A percentile compares a stretch with the other conserved stretches of the same genome.
Conservation (phyloP, 2,888 invertebrate species). For the Clivina fossor region DNA sequence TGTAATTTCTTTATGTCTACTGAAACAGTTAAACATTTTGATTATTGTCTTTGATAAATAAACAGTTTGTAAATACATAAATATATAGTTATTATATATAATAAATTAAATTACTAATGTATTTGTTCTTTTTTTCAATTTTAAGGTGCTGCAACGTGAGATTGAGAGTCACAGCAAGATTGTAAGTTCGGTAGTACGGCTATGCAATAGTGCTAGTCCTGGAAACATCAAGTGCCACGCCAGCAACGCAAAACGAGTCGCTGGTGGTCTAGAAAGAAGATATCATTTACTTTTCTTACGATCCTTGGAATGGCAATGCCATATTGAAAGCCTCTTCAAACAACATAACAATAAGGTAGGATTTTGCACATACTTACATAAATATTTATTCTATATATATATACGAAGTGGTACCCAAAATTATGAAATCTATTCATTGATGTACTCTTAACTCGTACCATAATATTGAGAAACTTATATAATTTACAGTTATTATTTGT, state of each 20-base stretch:
- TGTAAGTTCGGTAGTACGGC: slow-evolving; percentile 75
- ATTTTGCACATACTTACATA: slow-evolving; percentile 34
- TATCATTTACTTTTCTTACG: slow-evolving; percentile 89
- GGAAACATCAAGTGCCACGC: slow-evolving; percentile 48
- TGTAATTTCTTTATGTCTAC: too few relatives aligned
- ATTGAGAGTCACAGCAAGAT: slow-evolving; percentile 89
- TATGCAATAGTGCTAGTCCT: slow-evolving; percentile 62
- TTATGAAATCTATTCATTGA: neutral
- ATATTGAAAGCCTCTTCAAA: slow-evolving; percentile 78
- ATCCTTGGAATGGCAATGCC: slow-evolving; percentile 90
- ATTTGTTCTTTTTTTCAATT: slow-evolving; percentile 42
- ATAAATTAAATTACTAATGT: neutral
- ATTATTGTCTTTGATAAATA: too few relatives aligned
- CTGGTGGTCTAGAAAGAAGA: slow-evolving; percentile 76
- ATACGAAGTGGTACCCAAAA: too few relatives aligned
- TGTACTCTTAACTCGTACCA: neutral
- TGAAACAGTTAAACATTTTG: too few relatives aligned
- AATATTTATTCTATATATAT: too few relatives aligned
- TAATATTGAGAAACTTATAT: neutral
- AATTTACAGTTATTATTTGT: neutral
- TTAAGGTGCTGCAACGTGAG: slow-evolving; percentile 87
- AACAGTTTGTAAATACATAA: too few relatives aligned
- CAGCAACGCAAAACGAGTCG: slow-evolving; percentile 54
- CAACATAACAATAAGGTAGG: slow-evolving; percentile 67
- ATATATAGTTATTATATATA: too few relatives aligned